Evolutionary conservation across 2,888 invertebrate species (phyloP).

Genomic region (Ametastegia equiseti): DNA sequence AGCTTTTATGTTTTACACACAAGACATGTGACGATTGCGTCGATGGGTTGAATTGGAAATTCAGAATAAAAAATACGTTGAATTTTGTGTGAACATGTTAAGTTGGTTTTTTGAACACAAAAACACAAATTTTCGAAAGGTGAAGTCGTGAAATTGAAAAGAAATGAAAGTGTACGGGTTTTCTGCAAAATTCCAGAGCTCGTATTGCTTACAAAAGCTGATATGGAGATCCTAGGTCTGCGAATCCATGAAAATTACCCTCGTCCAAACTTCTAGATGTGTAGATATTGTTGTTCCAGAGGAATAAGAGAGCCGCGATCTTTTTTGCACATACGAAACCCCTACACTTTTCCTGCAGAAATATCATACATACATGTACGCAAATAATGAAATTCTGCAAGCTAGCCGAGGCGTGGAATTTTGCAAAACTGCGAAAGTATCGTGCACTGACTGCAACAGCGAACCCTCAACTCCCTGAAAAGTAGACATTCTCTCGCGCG

Average conservation of each 20-base stretch:
- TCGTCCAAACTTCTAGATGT: not conserved
- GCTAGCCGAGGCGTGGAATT: not conserved
- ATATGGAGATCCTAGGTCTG: not conserved
- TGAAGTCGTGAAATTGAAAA: too few relatives aligned
- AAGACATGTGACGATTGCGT: too few relatives aligned
- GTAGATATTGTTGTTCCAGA: not conserved
- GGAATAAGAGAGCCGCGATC: not conserved
- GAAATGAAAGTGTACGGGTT: too few relatives aligned
- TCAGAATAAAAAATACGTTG: too few relatives aligned
- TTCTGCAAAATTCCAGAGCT: too few relatives aligned
- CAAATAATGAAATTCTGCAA: not conserved
- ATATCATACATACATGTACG: not conserved
- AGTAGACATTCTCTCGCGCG: not conserved
- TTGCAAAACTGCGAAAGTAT: not conserved
- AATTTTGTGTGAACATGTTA: too few relatives aligned
- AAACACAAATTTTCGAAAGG: too few relatives aligned
- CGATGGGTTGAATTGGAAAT: too few relatives aligned
- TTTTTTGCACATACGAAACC: not conserved
- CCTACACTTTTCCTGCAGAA: not conserved
- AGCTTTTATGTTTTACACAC: too few relatives aligned
- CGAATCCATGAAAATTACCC: not conserved
- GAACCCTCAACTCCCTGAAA: slow-evolving; percentile 1
- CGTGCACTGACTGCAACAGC: not conserved
- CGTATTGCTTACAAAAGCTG: not conserved
- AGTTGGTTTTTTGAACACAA: too few relatives aligned